Base-by-base conservation (phyloP, 1,140 invertebrate species). In the Trichonephila inaurata region DNA sequence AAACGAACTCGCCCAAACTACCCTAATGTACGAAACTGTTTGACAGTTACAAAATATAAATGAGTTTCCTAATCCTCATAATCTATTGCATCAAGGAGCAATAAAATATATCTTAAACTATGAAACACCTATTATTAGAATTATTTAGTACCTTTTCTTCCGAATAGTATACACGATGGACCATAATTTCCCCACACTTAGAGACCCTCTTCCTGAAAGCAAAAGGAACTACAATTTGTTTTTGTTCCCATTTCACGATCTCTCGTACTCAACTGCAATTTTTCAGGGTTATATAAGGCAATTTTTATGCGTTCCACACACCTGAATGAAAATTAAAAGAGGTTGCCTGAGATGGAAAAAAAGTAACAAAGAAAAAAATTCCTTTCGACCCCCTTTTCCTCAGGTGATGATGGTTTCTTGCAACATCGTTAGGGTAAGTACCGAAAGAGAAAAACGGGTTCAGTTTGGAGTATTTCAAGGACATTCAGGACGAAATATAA, bases 361-460 rank as follows among this genome's bases (percentile, higher is more conserved):
- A 72, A 28, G 24, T 4, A 28, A 72, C 3, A 40, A 16, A 72
- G 28, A 33, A 33, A 72, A 33, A 62, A 62, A 19, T 21, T 16
- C 16, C 28, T 33, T 28, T 18, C 69, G 69, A 72, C 69, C 69
- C 69, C 69, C 16, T 72, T 72, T 72, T 72, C 69, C 28, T n/a
- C 28, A 72, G 69, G 69, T 72, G 69, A 72, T 72, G 69, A 16
- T 24, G 51, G 51, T 83, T 58, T 40, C 44, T 83, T 83, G 81
- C 81, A 58, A 44, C 81, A 83, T 58, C 51, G 40, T 44, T 21
- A 58, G 81, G 81, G 81, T 51, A 83, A 83, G 40, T 83, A 51
- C 81, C 51, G 51, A 83, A 51, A n/a, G 18, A 83, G 44, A 58
- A 51, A 83, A 83, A 83, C 81, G 81, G 40, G 81, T 83, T 83